phyloP scores from a whole-genome alignment of 2,888 invertebrate species.

The Sericinus montela region DNA sequence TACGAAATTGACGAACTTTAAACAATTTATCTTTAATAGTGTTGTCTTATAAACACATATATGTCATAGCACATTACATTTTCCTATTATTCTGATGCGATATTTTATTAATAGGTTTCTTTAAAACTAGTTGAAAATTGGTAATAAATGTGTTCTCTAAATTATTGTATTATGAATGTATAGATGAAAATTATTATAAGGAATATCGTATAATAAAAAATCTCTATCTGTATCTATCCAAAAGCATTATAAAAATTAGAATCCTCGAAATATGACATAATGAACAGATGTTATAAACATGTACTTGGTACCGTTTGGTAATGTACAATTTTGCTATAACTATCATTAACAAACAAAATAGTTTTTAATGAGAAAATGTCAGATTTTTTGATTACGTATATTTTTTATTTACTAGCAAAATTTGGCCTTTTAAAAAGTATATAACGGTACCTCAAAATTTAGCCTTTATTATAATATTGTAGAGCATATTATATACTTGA shows the following conservation, averaged over 20 bases:
- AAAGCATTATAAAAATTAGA: constrained; percentile 3
- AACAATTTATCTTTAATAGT: constrained; percentile 45
- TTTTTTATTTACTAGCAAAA: constrained; percentile 2
- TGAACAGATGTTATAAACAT: neutral
- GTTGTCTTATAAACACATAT: too few relatives aligned
- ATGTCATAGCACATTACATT: neutral
- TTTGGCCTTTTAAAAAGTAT: constrained; percentile 31
- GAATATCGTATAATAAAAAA: constrained; percentile 1
- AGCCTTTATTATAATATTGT: constrained; percentile 49
- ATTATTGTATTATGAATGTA: neutral
- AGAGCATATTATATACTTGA: constrained; percentile 49
- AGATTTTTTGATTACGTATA: neutral
- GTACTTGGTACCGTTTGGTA: neutral
- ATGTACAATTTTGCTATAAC: neutral
- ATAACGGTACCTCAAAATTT: constrained; percentile 62
- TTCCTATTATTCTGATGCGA: neutral
- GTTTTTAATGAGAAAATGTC: neutral
- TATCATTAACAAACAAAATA: too few relatives aligned
- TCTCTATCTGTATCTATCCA: neutral
- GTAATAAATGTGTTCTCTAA: neutral
- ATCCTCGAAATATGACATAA: neutral
- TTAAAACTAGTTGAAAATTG: too few relatives aligned
- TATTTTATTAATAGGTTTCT: neutral
- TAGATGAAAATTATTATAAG: neutral
- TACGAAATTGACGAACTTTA: constrained; percentile 45